Percentiles rank a stretch among this genome's conserved stretches.
Conservation (phyloP, 2,113 vertebrate genomes). For the Gracilinanus agilis region DNA sequence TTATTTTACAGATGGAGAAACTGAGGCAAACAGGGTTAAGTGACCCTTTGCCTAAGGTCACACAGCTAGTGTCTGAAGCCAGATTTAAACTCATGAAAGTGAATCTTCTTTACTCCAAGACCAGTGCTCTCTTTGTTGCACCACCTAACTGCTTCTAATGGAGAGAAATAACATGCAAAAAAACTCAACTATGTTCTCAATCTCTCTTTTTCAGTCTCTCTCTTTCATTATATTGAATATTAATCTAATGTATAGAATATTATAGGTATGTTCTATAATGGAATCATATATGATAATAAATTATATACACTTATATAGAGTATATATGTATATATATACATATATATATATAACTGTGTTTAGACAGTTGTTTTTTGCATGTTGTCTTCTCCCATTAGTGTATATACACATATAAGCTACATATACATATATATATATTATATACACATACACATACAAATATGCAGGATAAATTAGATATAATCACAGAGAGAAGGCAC, state of each 20-base stretch:
- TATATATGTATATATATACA: background rate
- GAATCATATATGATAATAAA: background rate
- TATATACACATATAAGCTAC: background rate
- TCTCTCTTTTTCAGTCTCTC: too few relatives aligned
- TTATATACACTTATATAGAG: background rate
- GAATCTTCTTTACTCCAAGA: too few relatives aligned
- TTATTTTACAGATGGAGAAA: too few relatives aligned
- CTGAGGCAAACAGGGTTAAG: too few relatives aligned
- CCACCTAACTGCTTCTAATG: background rate
- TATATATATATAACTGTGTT: too few relatives aligned
- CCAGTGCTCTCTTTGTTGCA: too few relatives aligned
- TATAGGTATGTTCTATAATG: background rate
- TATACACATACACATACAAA: background rate
- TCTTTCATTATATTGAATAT: too few relatives aligned
- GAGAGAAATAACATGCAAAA: background rate
- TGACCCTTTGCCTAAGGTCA: too few relatives aligned
- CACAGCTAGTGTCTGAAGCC: too few relatives aligned
- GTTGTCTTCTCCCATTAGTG: background rate
- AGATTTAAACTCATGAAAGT: too few relatives aligned
- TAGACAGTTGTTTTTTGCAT: background rate
- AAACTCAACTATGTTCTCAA: background rate
- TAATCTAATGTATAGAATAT: too few relatives aligned
- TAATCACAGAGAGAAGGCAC: background rate
- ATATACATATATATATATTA: background rate
- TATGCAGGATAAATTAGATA: background rate